Evolutionary conservation across 2,797 vertebrate species (phyloP).

Genomic region (Carduelis carduelis): DNA sequence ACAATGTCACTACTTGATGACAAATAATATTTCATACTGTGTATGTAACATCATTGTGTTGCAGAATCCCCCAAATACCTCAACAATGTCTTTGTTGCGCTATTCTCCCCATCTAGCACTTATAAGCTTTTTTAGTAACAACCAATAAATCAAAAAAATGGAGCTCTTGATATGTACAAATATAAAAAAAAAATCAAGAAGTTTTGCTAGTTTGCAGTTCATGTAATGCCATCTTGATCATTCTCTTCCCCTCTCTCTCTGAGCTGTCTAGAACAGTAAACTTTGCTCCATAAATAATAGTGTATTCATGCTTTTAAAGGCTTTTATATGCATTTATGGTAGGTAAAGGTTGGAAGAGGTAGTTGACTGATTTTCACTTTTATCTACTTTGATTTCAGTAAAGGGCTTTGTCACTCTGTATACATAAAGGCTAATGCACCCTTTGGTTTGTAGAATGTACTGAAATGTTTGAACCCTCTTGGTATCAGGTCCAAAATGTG

Average conservation of each 20-base stretch:
- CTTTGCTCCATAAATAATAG: slow-evolving; percentile 47
- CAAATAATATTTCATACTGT: slow-evolving; percentile 65
- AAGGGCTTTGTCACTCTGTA: slow-evolving; percentile 58
- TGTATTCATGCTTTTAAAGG: slow-evolving; percentile 55
- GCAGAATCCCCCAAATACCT: slow-evolving; percentile 53
- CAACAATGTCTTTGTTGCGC: slow-evolving; percentile 55
- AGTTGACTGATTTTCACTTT: slow-evolving; percentile 43
- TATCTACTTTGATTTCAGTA: slow-evolving; percentile 60
- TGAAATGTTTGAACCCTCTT: slow-evolving; percentile 68
- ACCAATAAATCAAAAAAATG: slow-evolving; percentile 29
- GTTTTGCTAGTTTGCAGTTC: slow-evolving; percentile 48
- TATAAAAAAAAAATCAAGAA: slow-evolving; percentile 17
- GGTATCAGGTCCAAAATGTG: slow-evolving; percentile 62
- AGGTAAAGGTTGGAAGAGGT: slow-evolving; percentile 37
- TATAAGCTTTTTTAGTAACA: slow-evolving; percentile 49
- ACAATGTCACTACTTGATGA: slow-evolving; percentile 58
- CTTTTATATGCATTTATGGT: slow-evolving; percentile 62
- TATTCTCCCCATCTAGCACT: slow-evolving; percentile 41
- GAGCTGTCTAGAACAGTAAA: slow-evolving; percentile 51
- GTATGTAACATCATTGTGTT: slow-evolving; percentile 53
- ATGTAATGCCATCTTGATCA: slow-evolving; percentile 24
- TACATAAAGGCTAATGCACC: slow-evolving; percentile 52
- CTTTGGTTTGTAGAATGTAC: slow-evolving; percentile 72
- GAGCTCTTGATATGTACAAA: slow-evolving; percentile 48
- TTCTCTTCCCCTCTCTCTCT: slow-evolving; percentile 1